phyloP scores from a whole-genome alignment of 1,140 invertebrate species.

The Matsumurasca onukii region DNA sequence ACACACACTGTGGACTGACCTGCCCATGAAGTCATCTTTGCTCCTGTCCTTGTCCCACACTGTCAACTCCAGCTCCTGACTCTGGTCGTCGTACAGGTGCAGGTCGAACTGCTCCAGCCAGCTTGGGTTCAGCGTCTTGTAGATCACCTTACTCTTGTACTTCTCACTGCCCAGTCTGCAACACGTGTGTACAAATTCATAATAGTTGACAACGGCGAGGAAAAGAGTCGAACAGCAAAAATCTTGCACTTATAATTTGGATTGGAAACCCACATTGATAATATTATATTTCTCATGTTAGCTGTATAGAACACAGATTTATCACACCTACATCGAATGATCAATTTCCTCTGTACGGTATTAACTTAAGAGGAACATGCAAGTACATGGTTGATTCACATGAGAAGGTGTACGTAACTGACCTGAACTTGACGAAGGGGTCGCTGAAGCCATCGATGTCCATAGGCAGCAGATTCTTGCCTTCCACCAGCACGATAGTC shows the following conservation, averaged over 20 bases:
- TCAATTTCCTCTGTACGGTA: too few relatives aligned
- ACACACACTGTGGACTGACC: conserved; percentile 53
- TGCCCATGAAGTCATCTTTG: conserved; percentile 85
- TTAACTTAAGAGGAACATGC: too few relatives aligned
- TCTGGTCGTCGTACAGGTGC: conserved; percentile 90
- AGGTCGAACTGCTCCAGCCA: conserved; percentile 99
- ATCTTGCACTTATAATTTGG: too few relatives aligned
- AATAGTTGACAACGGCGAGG: too few relatives aligned
- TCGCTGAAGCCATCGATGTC: conserved; percentile 90
- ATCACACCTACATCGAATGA: too few relatives aligned
- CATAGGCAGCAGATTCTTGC: conserved; percentile 85
- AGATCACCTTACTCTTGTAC: conserved; percentile 94
- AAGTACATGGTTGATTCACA: background rate
- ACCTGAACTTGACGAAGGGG: conserved; percentile 97
- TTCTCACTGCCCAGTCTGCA: conserved; percentile 93
- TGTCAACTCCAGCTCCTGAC: conserved; percentile 84
- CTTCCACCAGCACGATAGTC: conserved; percentile 94
- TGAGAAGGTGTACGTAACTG: conserved; percentile 40
- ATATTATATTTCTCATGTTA: too few relatives aligned
- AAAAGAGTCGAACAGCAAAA: too few relatives aligned
- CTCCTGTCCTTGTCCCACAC: conserved; percentile 88
- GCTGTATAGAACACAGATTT: too few relatives aligned
- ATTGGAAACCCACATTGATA: too few relatives aligned
- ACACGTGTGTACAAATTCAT: too few relatives aligned
- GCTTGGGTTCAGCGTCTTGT: conserved; percentile 78